Evolutionary conservation across 2,113 vertebrate species (phyloP), one percentile per base, ranked within the genome.

Genomic region (Aptenodytes patagonicus): DNA sequence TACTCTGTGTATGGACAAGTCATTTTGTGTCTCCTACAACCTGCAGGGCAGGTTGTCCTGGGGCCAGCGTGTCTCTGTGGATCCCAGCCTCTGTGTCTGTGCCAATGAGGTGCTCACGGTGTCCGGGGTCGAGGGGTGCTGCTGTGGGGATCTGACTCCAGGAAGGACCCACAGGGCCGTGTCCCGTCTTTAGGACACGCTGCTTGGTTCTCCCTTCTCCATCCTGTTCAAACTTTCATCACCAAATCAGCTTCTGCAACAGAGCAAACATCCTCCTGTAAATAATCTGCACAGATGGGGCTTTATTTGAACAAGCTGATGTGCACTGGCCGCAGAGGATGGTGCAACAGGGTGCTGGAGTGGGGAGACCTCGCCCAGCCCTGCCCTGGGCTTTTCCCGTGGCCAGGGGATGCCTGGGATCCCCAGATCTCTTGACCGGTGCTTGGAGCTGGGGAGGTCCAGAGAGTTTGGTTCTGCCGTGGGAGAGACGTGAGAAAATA

Each of bases 241-340:
- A 15, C 47, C 69, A 47, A 87, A 89, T 84, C 73, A 54, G 89
- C 70, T 84, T 34, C 77, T 85, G 77, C 44, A 54, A 13, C 17
- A 86, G 77, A 92, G 72, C 83, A 91, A 97, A 96, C 61, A 49
- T 62, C 3, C 3, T 75, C 87, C 69, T 87, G 44, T 75, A 93
- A 95, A 95, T 66, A 61, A 61, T 22, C 40, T 36, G 81, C 40
- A 83, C 95, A 95, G 94, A 95, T 91, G 95, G 93, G 51, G 86
- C 64, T 95, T 93, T 95, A 71, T 96, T 97, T 96, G 93, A 90
- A 71, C 81, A 96, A 82, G 90, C 52, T 75, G 81, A 6, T 36
- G 70, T 29, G 66, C 38, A 13, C 11, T 0, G 2, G 52, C 57
- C 1, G 2, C 42, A 57, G 77, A 79, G 79, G 19, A 87, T 12